These are phyloP conservation scores for Lucinisca nassula DNA, from an alignment of 2,888 invertebrate species.

Conservation along the genomic window DNA sequence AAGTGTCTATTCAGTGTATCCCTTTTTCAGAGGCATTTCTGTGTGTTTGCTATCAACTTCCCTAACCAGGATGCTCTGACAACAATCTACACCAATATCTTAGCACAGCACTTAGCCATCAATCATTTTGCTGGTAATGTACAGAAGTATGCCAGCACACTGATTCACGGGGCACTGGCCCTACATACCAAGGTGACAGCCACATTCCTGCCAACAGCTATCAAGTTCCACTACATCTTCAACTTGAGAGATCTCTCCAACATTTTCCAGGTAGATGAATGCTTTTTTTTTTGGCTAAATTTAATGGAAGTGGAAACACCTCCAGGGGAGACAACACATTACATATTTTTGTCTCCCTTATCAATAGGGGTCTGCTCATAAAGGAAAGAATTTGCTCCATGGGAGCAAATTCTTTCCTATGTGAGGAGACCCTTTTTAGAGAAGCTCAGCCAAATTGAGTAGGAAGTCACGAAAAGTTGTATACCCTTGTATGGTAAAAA, in stretches of 20 bases:
- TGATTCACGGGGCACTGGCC: constrained; percentile 94
- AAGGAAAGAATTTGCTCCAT: too few species aligned
- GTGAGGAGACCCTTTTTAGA: neutral
- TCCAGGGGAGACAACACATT: too few species aligned
- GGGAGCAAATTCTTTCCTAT: too few species aligned
- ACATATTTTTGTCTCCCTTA: too few species aligned
- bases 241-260: constrained; percentile 98
- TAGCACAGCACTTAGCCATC: constrained; percentile 90
- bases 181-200: constrained; percentile 95
- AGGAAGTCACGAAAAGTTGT: too few species aligned
- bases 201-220: constrained; percentile 97
- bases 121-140: constrained; percentile 93
- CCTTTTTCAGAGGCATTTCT: constrained; percentile 88
- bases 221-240: constrained; percentile 99
- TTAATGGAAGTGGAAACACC: neutral
- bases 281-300: too few species aligned
- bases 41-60: constrained; percentile 91
- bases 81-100: constrained; percentile 96
- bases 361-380: too few species aligned
- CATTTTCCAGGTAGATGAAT: constrained; percentile 94
- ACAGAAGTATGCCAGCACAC: constrained; percentile 91
- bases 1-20: too few species aligned
- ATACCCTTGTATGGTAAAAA: too few species aligned
- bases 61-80: constrained; percentile 94
- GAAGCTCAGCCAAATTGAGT: too few species aligned